Base-by-base conservation (phyloP, 2,113 vertebrate genomes). In the Epinephelus cyanopodus region DNA sequence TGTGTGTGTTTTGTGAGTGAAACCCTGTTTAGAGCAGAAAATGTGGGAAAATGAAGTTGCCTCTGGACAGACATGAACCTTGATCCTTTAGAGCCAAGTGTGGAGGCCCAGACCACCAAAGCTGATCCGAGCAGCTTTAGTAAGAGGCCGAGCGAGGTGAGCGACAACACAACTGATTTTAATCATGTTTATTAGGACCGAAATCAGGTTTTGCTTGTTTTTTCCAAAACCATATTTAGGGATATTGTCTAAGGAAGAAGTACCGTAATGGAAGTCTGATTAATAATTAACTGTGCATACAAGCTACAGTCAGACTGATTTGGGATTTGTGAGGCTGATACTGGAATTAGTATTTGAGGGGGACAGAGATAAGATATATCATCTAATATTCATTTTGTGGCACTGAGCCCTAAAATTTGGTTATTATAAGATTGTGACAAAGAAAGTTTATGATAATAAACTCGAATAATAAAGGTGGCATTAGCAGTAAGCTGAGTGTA, bases 41-140 rank as follows among this genome's bases (percentile, higher is more conserved):
- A 85, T 92, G 83, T 89, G 91, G 87, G 85, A 87, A 93, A 92
- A 87, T 79, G 33, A 86, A 76, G 58, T 83, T 82, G 83, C 85
- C 81, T 84, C 85, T 78, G 57, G 79, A 83, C 78, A 88, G 57
- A 90, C 74, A 19, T 79, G 85, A 87, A 85, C 83, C 69, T 25
- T 87, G 72, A 93, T 87, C 89, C 82, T 76, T 68, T 81, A 47
- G 86, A 94, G 89, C 86, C 86, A 54, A 83, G 72, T 83, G 72
- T 79, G 67, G 86, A 88, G 79, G 79, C 50, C 82, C 77, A 87
- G 88, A 86, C 87, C 86, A 83, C 84, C 39, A 37, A 81, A 64
- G 67, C 71, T 79, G 81, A 85, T 90, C 83, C 87, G 48, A 69
- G 50, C 58, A 82, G 83, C 72, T 80, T 90, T 62, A 90, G 62